Conservation (phyloP, 2,797 vertebrate genomes). For the Parauchenoglanis ngamensis region DNA sequence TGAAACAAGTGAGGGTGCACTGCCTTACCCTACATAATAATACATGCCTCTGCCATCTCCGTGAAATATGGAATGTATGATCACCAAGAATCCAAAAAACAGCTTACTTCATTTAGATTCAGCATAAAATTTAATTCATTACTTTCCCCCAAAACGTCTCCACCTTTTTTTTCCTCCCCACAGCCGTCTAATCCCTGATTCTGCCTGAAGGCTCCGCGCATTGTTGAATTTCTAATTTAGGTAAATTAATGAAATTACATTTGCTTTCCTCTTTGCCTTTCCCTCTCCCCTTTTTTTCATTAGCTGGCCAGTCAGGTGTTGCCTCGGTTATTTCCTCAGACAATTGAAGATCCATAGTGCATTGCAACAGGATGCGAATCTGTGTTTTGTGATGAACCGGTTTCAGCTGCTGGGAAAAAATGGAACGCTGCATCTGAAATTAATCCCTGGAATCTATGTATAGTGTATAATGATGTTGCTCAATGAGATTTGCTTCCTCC, state of each 20-base stretch:
- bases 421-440: slow-evolving; percentile 24
- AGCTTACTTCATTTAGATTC: slow-evolving; percentile 49
- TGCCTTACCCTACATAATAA: slow-evolving; percentile 7
- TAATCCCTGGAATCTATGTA: slow-evolving; percentile 5
- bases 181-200: slow-evolving; percentile 36
- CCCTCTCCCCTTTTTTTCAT: slow-evolving; percentile 45
- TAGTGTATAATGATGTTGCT: neutral
- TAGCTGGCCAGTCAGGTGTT: slow-evolving; percentile 54
- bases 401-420: slow-evolving; percentile 28
- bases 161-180: neutral
- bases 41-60: neutral
- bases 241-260: slow-evolving; percentile 56
- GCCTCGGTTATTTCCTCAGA: slow-evolving; percentile 56
- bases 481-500: neutral
- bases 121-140: slow-evolving; percentile 52
- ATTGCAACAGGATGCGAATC: slow-evolving; percentile 52
- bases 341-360: slow-evolving; percentile 57
- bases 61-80: slow-evolving; percentile 39
- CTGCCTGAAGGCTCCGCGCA: slow-evolving; percentile 37
- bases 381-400: slow-evolving; percentile 33
- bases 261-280: slow-evolving; percentile 40
- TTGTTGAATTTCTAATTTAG: slow-evolving; percentile 54
- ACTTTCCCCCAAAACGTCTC: slow-evolving; percentile 46
- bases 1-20: slow-evolving; percentile 28
- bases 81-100: slow-evolving; percentile 33